Base-by-base conservation (phyloP, 2,797 vertebrate species). In the Xyrichtys novacula region DNA sequence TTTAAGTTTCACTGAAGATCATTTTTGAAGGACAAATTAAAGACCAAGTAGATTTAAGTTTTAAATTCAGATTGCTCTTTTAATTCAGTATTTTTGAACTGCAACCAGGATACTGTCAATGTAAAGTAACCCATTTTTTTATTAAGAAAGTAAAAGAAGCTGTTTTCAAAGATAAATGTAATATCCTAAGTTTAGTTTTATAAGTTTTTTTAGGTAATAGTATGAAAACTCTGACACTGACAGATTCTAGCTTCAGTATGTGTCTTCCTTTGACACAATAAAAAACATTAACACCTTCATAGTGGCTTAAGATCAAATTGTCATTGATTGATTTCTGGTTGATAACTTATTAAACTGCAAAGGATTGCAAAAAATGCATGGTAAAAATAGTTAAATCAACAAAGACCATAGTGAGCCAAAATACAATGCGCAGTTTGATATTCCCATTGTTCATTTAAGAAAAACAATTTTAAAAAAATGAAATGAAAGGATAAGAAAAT, bases 401-500 rank as follows among this genome's bases (percentile, higher is more conserved):
- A 17, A 34, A 3, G 9, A 39, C 7, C 5, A 28, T 16, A 2
- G 23, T 32, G 42, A 14, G n/a, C 31, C 19, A 1, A 8, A 56
- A 23, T 26, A 19, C 5, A 29, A 38, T 22, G 31, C 20, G 36
- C 0, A 67, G 28, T 49, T 52, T 46, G n/a, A 20, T 16, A 23
- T 20, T 43, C 15, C 36, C 25, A 56, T 17, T 28, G 3, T 50
- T 38, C 54, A 70, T 53, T 53, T 4, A 53, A 59, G 16, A 46
- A 36, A 74, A 34, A 59, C 62, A 39, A 9, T 26, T 7, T 5
- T 23, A 44, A 44, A 16, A 32, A 12, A 34, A 14, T 2, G 3
- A 61, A 66, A 57, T 29, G 23, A 57, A 20, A 65, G 32, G 43
- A 34, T n/a, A 12, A 22, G 7, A 46, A 40, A 61, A 22, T 20